Percentiles rank a stretch among this genome's conserved stretches.
Conservation (phyloP, 2,113 vertebrate genomes). For the Siphamia tubifer region DNA sequence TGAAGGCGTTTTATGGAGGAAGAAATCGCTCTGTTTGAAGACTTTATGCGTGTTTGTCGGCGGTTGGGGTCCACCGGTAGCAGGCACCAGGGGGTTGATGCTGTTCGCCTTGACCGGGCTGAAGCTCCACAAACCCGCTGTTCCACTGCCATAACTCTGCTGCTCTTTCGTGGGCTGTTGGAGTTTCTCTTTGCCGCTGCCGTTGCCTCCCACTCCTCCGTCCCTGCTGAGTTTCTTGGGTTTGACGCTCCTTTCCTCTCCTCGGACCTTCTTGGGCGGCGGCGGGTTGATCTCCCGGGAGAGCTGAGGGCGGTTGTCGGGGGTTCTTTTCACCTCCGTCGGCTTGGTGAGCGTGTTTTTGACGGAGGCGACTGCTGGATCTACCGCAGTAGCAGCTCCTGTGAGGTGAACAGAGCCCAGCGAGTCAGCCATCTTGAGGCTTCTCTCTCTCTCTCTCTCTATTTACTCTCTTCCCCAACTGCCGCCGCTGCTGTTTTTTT, state of each 20-base stretch:
- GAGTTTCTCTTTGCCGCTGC: conserved; percentile 75
- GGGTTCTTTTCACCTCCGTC: conserved; percentile 73
- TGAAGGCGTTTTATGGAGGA: conserved; percentile 66
- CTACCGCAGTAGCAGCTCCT: conserved; percentile 66
- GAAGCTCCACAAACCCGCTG: conserved; percentile 80
- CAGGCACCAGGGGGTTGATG: conserved; percentile 45
- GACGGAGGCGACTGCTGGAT: conserved; percentile 42
- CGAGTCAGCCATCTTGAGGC: conserved; percentile 95
- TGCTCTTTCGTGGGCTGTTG: conserved; percentile 64
- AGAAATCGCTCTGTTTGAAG: conserved; percentile 81
- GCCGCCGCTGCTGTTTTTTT: conserved; percentile 78
- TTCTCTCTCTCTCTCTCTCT: conserved; percentile 89
- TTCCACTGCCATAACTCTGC: conserved; percentile 77
- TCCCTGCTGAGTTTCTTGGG: conserved; percentile 87
- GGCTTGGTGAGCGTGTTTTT: conserved; percentile 70
- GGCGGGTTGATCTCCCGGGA: conserved; percentile 79
- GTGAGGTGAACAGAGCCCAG: conserved; percentile 74
- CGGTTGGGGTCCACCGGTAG: conserved; percentile 50
- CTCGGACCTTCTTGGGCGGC: conserved; percentile 84
- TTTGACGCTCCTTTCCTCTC: conserved; percentile 83
- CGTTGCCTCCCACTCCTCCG: conserved; percentile 76
- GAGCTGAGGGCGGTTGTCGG: conserved; percentile 70
- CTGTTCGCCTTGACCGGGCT: conserved; percentile 67
- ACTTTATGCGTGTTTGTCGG: conserved; percentile 66
- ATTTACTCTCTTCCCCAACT: conserved; percentile 89